These are phyloP conservation scores for Oscheius onirici DNA, from an alignment of 2,888 invertebrate genomes.

Conservation along the genomic window DNA sequence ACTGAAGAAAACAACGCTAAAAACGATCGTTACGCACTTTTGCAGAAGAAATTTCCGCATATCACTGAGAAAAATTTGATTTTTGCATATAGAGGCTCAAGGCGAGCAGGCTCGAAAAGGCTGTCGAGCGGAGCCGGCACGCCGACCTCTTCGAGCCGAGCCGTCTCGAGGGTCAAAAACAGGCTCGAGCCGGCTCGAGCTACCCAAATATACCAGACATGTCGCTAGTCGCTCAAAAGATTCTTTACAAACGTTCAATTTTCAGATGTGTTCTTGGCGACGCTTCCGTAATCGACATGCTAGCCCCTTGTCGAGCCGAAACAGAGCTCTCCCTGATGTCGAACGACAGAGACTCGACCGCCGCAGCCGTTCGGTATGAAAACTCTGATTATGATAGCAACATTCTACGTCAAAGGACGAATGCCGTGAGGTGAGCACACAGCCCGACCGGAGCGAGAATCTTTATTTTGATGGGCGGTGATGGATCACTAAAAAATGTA, in stretches of 20 bases:
- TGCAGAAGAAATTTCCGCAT: too few relatives aligned
- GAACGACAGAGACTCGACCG: conserved; percentile 8
- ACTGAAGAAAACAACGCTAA: too few relatives aligned
- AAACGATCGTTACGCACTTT: too few relatives aligned
- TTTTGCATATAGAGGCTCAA: too few relatives aligned
- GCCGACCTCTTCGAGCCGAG: too few relatives aligned
- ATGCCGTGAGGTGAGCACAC: conserved; percentile 21
- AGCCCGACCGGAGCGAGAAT: conserved; percentile 28
- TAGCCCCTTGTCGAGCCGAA: conserved; percentile 48
- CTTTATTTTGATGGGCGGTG: conserved; percentile 2
- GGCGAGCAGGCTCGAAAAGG: too few relatives aligned
- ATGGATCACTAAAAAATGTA: background rate
- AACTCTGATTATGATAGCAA: background rate
- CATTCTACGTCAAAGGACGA: conserved; percentile 16
- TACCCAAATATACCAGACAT: too few relatives aligned
- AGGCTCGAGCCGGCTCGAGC: too few relatives aligned
- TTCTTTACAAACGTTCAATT: background rate
- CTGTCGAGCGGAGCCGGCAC: too few relatives aligned
- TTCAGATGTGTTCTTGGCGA: conserved; percentile 55
- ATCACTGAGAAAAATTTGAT: too few relatives aligned
- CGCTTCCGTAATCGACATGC: conserved; percentile 40
- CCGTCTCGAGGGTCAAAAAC: too few relatives aligned
- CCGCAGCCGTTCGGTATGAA: conserved; percentile 18
- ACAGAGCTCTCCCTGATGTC: conserved; percentile 54
- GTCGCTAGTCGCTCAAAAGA: too few relatives aligned